phyloP scores from a whole-genome alignment of 2,888 invertebrate species.

The Zele albiditarsus region DNA sequence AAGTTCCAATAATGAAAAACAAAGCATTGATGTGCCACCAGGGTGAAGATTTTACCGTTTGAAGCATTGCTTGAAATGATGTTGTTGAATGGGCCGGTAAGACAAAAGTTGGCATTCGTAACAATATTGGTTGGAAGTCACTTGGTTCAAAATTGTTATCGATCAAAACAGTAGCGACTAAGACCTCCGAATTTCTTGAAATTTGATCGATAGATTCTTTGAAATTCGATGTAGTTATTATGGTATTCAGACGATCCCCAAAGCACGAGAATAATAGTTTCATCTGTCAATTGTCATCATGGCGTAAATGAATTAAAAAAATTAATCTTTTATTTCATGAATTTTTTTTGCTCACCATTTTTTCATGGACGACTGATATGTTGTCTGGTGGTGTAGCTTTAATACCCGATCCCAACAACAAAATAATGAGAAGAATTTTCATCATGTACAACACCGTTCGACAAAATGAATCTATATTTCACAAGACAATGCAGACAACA shows the following conservation, averaged over 20 bases:
- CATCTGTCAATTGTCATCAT: too few species aligned
- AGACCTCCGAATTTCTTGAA: neutral
- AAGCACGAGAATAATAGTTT: neutral
- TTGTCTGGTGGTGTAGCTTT: too few species aligned
- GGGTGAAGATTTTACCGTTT: neutral
- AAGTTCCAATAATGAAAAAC: neutral
- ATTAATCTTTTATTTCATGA: too few species aligned
- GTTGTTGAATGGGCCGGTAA: neutral
- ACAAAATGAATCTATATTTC: too few species aligned
- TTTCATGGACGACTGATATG: too few species aligned
- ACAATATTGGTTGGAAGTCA: neutral
- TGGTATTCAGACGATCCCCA: neutral
- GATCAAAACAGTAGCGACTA: neutral
- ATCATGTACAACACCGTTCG: too few species aligned
- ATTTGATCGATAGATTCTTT: neutral
- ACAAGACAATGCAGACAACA: too few species aligned
- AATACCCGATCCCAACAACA: too few species aligned
- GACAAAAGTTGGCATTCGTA: neutral
- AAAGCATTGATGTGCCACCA: slow-evolving; percentile 10
- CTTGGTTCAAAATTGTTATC: neutral
- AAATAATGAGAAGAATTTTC: too few species aligned
- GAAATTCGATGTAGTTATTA: neutral
- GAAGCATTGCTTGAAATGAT: neutral
- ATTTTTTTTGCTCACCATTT: too few species aligned
- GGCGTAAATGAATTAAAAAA: too few species aligned